Percentiles rank a stretch among this genome's conserved stretches.
Evolutionary conservation across 2,113 vertebrate genomes (phyloP).

Genomic region (Phalacrocorax brasilianus): DNA sequence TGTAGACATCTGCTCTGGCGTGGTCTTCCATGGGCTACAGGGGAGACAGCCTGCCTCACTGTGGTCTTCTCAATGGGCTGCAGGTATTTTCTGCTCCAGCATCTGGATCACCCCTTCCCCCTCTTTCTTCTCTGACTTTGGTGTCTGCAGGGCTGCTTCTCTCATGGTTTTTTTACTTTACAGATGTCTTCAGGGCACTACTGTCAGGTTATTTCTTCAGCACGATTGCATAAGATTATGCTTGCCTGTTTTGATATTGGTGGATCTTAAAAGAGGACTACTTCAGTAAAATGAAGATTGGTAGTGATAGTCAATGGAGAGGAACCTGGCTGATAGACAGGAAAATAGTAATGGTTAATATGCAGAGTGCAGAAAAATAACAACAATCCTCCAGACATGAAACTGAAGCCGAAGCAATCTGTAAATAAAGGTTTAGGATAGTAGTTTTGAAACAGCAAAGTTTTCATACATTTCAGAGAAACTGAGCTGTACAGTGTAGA

Average conservation of each 20-base stretch:
- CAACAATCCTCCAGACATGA: not conserved
- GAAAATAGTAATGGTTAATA: not conserved
- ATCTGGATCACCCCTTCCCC: not conserved
- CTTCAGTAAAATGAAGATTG: not conserved
- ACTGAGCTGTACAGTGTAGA: not conserved
- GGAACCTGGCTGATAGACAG: too few species aligned
- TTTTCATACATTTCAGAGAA: not conserved
- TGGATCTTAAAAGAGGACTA: not conserved
- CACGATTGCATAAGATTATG: not conserved
- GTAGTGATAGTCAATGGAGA: not conserved
- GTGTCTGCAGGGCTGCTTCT: not conserved
- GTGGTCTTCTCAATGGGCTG: not conserved
- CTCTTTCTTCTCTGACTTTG: not conserved
- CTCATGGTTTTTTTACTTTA: not conserved
- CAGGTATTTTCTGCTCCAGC: fast-evolving
- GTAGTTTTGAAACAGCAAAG: not conserved
- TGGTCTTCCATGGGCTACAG: not conserved
- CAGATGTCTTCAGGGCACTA: not conserved
- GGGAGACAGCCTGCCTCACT: not conserved
- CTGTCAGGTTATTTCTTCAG: not conserved
- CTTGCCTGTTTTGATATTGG: not conserved
- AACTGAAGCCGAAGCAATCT: not conserved
- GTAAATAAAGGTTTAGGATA: not conserved
- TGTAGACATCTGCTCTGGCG: not conserved
- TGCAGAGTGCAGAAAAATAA: not conserved